Evolutionary conservation across 2,797 vertebrate species (phyloP).

Genomic region (Sebastes kiyomatsui): DNA sequence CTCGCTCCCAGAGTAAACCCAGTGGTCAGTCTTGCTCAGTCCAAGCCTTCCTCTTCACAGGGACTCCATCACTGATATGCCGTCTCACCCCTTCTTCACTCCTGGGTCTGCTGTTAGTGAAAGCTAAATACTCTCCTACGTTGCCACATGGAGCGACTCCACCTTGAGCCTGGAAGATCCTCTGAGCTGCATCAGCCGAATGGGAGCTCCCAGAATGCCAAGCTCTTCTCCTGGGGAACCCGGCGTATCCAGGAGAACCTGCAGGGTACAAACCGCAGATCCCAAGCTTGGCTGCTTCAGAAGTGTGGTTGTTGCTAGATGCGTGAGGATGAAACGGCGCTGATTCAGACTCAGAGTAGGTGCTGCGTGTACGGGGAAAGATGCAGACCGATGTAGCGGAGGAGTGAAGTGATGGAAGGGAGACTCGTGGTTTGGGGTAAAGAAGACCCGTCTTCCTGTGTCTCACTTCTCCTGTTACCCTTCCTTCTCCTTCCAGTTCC

Average conservation of each 20-base stretch:
- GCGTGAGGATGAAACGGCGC: slow-evolving; percentile 22
- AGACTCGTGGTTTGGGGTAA: slow-evolving; percentile 23
- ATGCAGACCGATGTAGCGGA: neutral
- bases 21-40: slow-evolving; percentile 34
- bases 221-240: slow-evolving; percentile 67
- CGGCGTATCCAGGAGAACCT: neutral
- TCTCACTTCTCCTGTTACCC: slow-evolving; percentile 19
- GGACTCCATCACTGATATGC: slow-evolving; percentile 54
- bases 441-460: slow-evolving; percentile 38
- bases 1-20: neutral
- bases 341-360: slow-evolving; percentile 78
- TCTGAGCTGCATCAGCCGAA: slow-evolving; percentile 77
- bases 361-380: slow-evolving; percentile 48
- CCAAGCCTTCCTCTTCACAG: slow-evolving; percentile 85
- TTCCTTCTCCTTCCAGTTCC: slow-evolving; percentile 17
- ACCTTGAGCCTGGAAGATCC: slow-evolving; percentile 42
- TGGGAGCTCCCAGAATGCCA: slow-evolving; percentile 81
- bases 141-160: slow-evolving; percentile 4
- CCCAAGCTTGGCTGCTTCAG: neutral
- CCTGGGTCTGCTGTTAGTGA: slow-evolving; percentile 60
- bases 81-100: slow-evolving; percentile 74
- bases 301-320: neutral
- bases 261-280: slow-evolving; percentile 4
- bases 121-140: slow-evolving; percentile 1
- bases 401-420: slow-evolving; percentile 27